phyloP scores from a whole-genome alignment of 1,140 invertebrate species.

The Popillia japonica region DNA sequence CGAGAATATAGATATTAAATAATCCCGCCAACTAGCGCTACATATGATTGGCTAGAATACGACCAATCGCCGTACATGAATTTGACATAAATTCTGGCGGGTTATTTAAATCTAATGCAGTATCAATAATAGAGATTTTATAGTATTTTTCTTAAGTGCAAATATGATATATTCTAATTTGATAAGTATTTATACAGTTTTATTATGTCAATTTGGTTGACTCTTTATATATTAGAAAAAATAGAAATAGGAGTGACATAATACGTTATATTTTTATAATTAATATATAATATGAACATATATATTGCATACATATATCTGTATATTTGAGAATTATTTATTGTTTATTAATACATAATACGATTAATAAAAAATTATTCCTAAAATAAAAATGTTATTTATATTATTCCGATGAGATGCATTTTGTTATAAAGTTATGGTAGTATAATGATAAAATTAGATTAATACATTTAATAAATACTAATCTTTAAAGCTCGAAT shows the following conservation, averaged over 20 bases:
- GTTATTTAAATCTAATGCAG: not conserved
- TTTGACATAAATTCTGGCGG: not conserved
- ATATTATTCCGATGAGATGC: slow-evolving; percentile 10
- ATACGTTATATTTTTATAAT: slow-evolving; percentile 8
- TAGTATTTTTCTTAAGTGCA: slow-evolving; percentile 20
- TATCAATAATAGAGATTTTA: not conserved
- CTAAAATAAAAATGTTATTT: not conserved
- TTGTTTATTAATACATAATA: too few species aligned
- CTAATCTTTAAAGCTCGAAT: not conserved
- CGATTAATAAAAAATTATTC: not conserved
- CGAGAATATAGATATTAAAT: not conserved
- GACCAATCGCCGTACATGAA: slow-evolving; percentile 21
- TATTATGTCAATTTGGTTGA: not conserved
- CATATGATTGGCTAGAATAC: not conserved
- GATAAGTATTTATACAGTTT: slow-evolving; percentile 19
- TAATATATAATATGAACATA: too few species aligned
- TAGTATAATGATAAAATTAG: not conserved
- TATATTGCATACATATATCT: slow-evolving; percentile 2
- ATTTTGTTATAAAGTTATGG: not conserved
- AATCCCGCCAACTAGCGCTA: not conserved
- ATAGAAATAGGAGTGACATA: not conserved
- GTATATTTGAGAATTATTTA: slow-evolving; percentile 33
- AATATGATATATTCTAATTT: not conserved
- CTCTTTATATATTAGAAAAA: not conserved
- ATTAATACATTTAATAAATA: not conserved